phyloP scores from a whole-genome alignment of 2,113 vertebrate genomes.

The Phalacrocorax brasilianus region DNA sequence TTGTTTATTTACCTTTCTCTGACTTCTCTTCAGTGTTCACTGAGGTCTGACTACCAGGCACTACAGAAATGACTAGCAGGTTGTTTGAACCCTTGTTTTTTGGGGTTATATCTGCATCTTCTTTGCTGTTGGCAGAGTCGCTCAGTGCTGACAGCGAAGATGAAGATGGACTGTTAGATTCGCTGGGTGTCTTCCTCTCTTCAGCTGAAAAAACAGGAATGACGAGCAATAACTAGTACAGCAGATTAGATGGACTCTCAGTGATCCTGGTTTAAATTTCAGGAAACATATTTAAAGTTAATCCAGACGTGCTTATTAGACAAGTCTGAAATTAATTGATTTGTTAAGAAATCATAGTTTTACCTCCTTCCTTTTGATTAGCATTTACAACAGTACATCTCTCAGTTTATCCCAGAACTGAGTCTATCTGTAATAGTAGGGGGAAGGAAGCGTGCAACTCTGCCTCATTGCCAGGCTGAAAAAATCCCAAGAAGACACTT shows the following conservation, averaged over 20 bases:
- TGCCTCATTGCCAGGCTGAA: neutral
- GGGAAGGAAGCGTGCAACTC: neutral
- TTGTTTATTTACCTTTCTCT: constrained; percentile 87
- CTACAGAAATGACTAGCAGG: constrained; percentile 89
- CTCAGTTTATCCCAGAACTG: neutral
- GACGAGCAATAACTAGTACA: neutral
- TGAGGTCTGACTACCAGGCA: constrained; percentile 86
- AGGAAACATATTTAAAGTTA: neutral
- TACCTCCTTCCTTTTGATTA: neutral
- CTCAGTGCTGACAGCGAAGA: constrained; percentile 96
- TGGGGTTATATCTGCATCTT: constrained; percentile 86
- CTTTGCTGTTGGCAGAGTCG: constrained; percentile 95
- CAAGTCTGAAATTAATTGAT: neutral
- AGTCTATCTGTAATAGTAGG: neutral
- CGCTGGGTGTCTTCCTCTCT: constrained; percentile 80
- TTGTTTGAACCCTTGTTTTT: constrained; percentile 87
- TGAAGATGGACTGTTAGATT: constrained; percentile 92
- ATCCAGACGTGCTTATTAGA: neutral
- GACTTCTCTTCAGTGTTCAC: constrained; percentile 90
- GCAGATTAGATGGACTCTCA: neutral
- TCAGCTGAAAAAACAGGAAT: constrained; percentile 70
- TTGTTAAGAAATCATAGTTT: neutral
- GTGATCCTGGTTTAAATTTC: neutral
- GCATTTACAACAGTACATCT: neutral
- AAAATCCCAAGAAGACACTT: neutral